A percentile compares a stretch with the other conserved stretches of the same genome.
phyloP scores from a whole-genome alignment of 1,140 invertebrate species.

The Drosophila tristis region DNA sequence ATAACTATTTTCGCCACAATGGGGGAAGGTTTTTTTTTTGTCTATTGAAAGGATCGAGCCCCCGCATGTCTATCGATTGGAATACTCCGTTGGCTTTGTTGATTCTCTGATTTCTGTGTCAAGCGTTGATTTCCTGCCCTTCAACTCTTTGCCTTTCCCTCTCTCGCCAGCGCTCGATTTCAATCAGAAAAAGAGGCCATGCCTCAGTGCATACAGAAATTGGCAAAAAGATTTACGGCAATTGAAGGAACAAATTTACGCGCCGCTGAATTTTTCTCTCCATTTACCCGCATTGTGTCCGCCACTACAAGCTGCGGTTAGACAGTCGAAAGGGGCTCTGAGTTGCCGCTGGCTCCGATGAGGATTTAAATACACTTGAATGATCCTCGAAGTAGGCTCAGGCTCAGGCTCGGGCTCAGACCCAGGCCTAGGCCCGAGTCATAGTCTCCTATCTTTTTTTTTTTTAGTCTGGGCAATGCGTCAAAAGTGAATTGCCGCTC shows the following conservation, averaged over 20 bases:
- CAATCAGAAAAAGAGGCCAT: conserved; percentile 3
- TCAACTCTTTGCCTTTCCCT: conserved; percentile 29
- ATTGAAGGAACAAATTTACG: conserved; percentile 53
- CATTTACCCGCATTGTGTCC: conserved; percentile 6
- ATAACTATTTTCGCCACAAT: conserved; percentile 11
- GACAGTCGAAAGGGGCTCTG: conserved; percentile 30
- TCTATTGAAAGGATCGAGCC: not conserved
- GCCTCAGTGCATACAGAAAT: conserved; percentile 46
- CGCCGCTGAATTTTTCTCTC: conserved; percentile 48
- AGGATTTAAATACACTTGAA: conserved; percentile 78
- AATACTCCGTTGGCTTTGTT: conserved; percentile 32
- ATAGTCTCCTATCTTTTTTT: too few species aligned
- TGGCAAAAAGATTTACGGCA: conserved; percentile 39
- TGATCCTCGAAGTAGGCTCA: conserved; percentile 48
- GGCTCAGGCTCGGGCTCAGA: not conserved
- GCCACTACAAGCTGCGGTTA: conserved; percentile 57
- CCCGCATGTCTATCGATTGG: conserved; percentile 1
- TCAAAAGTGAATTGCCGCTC: conserved; percentile 79
- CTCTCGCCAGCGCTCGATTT: conserved; percentile 8
- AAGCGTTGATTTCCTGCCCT: conserved; percentile 68
- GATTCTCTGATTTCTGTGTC: conserved; percentile 69
- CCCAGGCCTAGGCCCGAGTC: not conserved
- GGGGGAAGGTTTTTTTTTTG: not conserved
- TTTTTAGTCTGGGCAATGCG: conserved; percentile 45
- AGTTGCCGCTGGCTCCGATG: conserved; percentile 27